Conservation (phyloP, 2,888 invertebrate species). For the Aleiodes alternator region DNA sequence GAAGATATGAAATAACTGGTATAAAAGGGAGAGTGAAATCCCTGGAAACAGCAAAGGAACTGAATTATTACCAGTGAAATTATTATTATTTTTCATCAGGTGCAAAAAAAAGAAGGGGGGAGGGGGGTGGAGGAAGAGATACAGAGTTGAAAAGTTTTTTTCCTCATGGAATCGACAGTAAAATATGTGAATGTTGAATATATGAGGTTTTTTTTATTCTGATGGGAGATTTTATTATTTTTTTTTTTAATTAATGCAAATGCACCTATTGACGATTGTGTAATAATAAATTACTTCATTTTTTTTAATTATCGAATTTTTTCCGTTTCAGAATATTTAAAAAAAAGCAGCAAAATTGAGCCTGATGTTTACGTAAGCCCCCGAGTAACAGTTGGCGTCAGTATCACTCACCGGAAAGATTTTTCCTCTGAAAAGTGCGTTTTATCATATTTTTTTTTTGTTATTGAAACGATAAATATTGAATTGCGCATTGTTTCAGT, state of each 20-base stretch:
- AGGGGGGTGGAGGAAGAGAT: not conserved
- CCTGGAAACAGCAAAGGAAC: slow-evolving; percentile 12
- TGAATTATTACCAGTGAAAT: slow-evolving; percentile 25
- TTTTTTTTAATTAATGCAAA: no score
- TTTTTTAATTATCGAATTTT: no score
- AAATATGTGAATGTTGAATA: no score
- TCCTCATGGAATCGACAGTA: no score
- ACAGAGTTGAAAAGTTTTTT: not conserved
- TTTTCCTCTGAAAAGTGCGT: slow-evolving; percentile 50
- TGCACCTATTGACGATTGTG: no score
- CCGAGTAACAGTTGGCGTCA: slow-evolving; percentile 49
- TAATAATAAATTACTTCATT: no score
- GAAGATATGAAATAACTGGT: slow-evolving; percentile 65
- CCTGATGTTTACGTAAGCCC: slow-evolving; percentile 44
- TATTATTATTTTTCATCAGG: slow-evolving; percentile 4
- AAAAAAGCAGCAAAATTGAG: slow-evolving; percentile 37
- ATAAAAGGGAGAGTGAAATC: slow-evolving; percentile 67
- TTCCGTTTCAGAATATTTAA: not conserved
- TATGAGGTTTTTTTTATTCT: no score
- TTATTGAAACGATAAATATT: slow-evolving; percentile 52
- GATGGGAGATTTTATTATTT: no score
- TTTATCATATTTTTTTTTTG: slow-evolving; percentile 54
- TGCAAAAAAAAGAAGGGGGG: not conserved
- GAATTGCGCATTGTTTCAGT: slow-evolving; percentile 43
- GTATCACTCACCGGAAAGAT: slow-evolving; percentile 55